phyloP scores from a whole-genome alignment of 2,888 invertebrate genomes.

The Plusia festucae region DNA sequence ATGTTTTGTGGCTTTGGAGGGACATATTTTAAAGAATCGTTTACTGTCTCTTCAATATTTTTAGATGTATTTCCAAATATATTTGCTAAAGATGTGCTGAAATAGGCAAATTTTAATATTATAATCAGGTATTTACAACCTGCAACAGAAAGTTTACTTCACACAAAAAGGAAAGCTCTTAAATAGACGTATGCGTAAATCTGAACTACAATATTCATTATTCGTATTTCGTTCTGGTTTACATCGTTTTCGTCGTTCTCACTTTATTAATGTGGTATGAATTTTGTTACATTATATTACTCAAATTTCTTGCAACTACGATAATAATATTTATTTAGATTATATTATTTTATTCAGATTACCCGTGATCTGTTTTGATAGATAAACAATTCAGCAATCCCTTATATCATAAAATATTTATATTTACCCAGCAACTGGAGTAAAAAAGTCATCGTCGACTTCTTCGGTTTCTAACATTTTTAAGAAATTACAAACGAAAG shows the following conservation, averaged over 20 bases:
- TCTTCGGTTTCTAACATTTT: constrained; percentile 79
- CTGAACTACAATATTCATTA: too few species aligned
- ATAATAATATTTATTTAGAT: too few species aligned
- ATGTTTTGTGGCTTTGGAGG: constrained; percentile 71
- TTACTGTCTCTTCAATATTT: constrained; percentile 62
- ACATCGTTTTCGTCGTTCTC: too few species aligned
- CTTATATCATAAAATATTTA: neutral
- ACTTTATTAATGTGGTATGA: too few species aligned
- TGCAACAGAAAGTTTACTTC: neutral
- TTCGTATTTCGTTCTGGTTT: too few species aligned
- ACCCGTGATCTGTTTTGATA: neutral
- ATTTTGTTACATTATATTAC: too few species aligned
- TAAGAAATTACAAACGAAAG: constrained; percentile 1
- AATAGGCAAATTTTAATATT: constrained; percentile 47
- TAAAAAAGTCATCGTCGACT: constrained; percentile 84
- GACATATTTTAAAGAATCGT: constrained; percentile 78
- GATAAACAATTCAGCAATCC: neutral
- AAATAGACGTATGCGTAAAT: neutral
- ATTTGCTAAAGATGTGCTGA: constrained; percentile 79
- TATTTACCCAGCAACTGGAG: constrained; percentile 78
- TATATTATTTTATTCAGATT: too few species aligned
- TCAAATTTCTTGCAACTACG: too few species aligned
- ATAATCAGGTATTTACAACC: too few species aligned
- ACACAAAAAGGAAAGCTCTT: neutral
- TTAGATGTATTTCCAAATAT: constrained; percentile 72